A percentile compares a stretch with the other conserved stretches of the same genome.
These are phyloP conservation scores for Pungitius pungitius DNA, from an alignment of 2,113 vertebrate genomes.

Conservation along the genomic window DNA sequence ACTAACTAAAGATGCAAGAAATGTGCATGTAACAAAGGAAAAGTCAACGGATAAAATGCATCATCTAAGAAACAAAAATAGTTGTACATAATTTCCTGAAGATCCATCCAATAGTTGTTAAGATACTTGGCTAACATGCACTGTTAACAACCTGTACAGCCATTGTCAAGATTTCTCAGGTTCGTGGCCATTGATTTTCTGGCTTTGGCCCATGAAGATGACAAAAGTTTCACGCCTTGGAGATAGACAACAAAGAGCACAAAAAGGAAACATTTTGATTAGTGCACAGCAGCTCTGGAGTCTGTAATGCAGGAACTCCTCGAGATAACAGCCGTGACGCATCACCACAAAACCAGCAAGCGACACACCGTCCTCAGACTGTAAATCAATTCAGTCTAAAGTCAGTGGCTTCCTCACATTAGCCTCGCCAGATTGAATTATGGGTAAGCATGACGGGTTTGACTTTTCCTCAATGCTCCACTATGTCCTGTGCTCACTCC, in stretches of 20 bases:
- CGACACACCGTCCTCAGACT: background rate
- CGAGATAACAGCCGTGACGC: background rate
- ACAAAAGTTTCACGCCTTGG: background rate
- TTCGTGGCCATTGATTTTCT: background rate
- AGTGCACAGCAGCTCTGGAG: background rate
- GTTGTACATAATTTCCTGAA: background rate
- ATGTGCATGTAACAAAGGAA: background rate
- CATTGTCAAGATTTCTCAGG: background rate
- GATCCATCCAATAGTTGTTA: background rate
- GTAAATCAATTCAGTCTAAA: conserved; percentile 8
- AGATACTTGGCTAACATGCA: background rate
- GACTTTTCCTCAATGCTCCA: conserved; percentile 27
- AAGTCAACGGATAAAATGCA: background rate
- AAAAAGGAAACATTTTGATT: background rate
- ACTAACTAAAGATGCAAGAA: background rate
- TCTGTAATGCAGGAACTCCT: background rate
- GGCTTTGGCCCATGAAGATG: background rate
- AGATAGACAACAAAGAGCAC: background rate
- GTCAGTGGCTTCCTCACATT: conserved; percentile 8
- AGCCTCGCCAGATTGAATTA: conserved; percentile 11
- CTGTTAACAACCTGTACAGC: background rate
- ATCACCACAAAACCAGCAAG: conserved; percentile 1
- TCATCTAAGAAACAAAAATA: background rate
- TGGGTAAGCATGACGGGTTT: conserved; percentile 23
- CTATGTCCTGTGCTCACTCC: conserved; percentile 18